phyloP scores from a whole-genome alignment of 1,140 invertebrate species.

The Drosophila busckii region DNA sequence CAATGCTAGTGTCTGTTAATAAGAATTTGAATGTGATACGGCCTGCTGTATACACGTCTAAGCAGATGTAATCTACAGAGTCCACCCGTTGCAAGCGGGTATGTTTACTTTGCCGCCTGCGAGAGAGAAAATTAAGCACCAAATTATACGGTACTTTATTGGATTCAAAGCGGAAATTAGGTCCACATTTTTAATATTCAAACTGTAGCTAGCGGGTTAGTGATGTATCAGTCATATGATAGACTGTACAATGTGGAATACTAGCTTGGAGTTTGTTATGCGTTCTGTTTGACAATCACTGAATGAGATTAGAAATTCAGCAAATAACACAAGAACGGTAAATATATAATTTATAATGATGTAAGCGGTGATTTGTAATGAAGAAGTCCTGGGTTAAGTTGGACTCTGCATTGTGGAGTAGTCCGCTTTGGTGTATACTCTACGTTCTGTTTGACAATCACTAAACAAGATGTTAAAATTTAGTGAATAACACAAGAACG shows the following conservation, averaged over 20 bases:
- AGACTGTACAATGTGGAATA: constrained; percentile 48
- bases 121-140: too few relatives aligned
- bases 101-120: constrained; percentile 63
- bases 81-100: constrained; percentile 9
- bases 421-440: constrained; percentile 1
- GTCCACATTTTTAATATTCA: too few relatives aligned
- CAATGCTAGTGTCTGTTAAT: background rate
- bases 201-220: constrained; percentile 34
- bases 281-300: constrained; percentile 75
- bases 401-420: constrained; percentile 7
- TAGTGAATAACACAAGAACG: constrained; percentile 27
- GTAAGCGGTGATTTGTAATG: constrained; percentile 9
- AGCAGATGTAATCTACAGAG: constrained; percentile 1
- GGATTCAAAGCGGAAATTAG: too few relatives aligned
- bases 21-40: background rate
- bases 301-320: constrained; percentile 31
- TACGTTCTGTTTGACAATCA: constrained; percentile 35
- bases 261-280: constrained; percentile 31
- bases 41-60: background rate
- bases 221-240: constrained; percentile 25
- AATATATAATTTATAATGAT: background rate
- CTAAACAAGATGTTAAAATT: background rate
- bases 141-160: too few relatives aligned
- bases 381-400: background rate
- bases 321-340: constrained; percentile 67